Percentiles rank a stretch among this genome's conserved stretches.
Conservation (phyloP, 2,888 invertebrate genomes). For the Ennomos fuscantarius region DNA sequence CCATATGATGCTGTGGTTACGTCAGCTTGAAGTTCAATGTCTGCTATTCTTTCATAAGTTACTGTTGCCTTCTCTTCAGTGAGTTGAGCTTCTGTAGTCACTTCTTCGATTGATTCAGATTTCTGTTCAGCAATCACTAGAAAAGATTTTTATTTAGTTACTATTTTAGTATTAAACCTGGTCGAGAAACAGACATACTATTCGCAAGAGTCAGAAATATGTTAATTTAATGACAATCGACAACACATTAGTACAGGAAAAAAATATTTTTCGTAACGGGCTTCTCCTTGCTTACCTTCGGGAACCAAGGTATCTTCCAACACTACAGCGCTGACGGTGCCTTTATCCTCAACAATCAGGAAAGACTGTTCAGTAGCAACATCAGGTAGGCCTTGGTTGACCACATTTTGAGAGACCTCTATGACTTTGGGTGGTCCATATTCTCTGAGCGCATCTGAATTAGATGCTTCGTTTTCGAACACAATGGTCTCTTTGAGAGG, state of each 20-base stretch:
- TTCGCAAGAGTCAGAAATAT: no score
- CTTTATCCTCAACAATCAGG: constrained; percentile 45
- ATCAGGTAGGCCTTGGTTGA: constrained; percentile 68
- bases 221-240: no score
- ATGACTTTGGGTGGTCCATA: constrained; percentile 77
- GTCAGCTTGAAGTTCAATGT: constrained; percentile 23
- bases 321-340: constrained; percentile 33
- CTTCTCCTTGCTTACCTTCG: constrained; percentile 39
- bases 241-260: no score
- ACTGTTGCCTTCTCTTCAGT: constrained; percentile 30
- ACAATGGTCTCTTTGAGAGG: constrained; percentile 71
- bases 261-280: no score
- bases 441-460: constrained; percentile 77
- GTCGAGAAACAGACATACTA: no score
- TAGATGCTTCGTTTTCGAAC: constrained; percentile 73
- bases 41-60: constrained; percentile 19
- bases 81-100: constrained; percentile 34
- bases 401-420: constrained; percentile 53
- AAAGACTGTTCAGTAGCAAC: constrained; percentile 63
- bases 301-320: constrained; percentile 28
- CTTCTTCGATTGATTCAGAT: constrained; percentile 30
- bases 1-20: constrained; percentile 25
- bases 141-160: constrained; percentile 9
- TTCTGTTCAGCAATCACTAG: constrained; percentile 40
- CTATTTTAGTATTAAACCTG: no score